A percentile compares a stretch with the other conserved stretches of the same genome.
Evolutionary conservation across 2,797 vertebrate species (phyloP).

Genomic region (Galago senegalensis): DNA sequence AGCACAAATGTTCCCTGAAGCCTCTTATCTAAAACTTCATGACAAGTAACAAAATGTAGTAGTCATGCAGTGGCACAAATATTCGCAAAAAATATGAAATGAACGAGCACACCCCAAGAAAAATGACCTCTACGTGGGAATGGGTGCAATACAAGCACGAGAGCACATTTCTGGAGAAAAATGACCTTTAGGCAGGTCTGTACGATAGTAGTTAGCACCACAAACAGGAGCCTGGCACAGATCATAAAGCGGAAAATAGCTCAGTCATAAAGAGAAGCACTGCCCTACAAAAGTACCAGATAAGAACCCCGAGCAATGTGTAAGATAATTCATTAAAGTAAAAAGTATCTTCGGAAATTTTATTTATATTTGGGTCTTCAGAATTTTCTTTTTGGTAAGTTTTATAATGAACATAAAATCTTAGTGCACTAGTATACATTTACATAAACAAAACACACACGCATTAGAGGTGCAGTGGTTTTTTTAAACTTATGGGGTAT

Average conservation of each 20-base stretch:
- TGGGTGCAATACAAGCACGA: slow-evolving; percentile 26
- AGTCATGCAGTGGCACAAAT: slow-evolving; percentile 75
- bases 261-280: not conserved
- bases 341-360: slow-evolving; percentile 4
- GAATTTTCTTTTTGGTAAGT: slow-evolving; percentile 27
- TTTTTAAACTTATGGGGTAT: not conserved
- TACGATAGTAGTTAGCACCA: slow-evolving; percentile 29
- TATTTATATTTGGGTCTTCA: not conserved
- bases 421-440: not conserved
- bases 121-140: slow-evolving; percentile 77
- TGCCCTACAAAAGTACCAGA: not conserved
- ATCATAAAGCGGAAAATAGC: slow-evolving; percentile 32
- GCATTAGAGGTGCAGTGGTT: not conserved
- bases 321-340: not conserved
- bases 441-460: not conserved
- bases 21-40: slow-evolving; percentile 83
- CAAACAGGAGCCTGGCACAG: slow-evolving; percentile 38
- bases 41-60: slow-evolving; percentile 77
- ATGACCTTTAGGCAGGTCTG: slow-evolving; percentile 80
- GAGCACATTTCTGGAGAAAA: slow-evolving; percentile 52
- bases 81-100: slow-evolving; percentile 78
- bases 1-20: slow-evolving; percentile 71
- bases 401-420: slow-evolving; percentile 29
- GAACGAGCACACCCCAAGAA: slow-evolving; percentile 46
- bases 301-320: not conserved